Conservation (phyloP, 1,140 invertebrate species). For the Physella acuta region DNA sequence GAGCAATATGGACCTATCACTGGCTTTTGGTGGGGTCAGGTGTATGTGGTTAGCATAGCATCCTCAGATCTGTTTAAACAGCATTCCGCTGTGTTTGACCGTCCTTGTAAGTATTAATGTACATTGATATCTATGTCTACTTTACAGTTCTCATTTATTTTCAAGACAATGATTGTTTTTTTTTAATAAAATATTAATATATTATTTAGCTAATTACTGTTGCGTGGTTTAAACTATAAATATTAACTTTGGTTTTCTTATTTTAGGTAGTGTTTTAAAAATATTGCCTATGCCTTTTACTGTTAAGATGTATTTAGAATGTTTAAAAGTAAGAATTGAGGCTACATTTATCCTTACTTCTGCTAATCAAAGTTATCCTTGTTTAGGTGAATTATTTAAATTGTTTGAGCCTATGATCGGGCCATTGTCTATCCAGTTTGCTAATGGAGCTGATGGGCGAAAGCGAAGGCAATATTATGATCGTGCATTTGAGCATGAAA, state of each 20-base stretch:
- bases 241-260: too few relatives aligned
- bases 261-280: too few relatives aligned
- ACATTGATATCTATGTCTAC: too few relatives aligned
- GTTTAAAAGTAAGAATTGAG: too few relatives aligned
- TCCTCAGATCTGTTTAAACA: conserved; percentile 54
- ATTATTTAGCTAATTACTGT: too few relatives aligned
- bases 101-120: conserved; percentile 53
- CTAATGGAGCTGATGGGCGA: conserved; percentile 46
- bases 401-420: conserved; percentile 43
- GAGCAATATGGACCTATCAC: conserved; percentile 51
- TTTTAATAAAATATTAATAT: too few relatives aligned
- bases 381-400: conserved; percentile 37
- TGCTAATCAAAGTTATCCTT: too few relatives aligned
- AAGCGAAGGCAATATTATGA: conserved; percentile 35
- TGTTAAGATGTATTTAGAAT: neutral
- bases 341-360: too few relatives aligned
- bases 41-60: conserved; percentile 53
- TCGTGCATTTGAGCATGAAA: conserved; percentile 32
- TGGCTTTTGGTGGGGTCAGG: conserved; percentile 55
- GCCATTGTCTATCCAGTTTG: conserved; percentile 39
- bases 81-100: conserved; percentile 53
- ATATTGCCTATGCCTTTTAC: too few relatives aligned
- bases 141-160: too few relatives aligned
- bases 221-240: too few relatives aligned
- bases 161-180: too few relatives aligned